A percentile compares a stretch with the other conserved stretches of the same genome.
These are phyloP conservation scores for Dilophus febrilis DNA, from an alignment of 2,888 invertebrate genomes.

Conservation along the genomic window DNA sequence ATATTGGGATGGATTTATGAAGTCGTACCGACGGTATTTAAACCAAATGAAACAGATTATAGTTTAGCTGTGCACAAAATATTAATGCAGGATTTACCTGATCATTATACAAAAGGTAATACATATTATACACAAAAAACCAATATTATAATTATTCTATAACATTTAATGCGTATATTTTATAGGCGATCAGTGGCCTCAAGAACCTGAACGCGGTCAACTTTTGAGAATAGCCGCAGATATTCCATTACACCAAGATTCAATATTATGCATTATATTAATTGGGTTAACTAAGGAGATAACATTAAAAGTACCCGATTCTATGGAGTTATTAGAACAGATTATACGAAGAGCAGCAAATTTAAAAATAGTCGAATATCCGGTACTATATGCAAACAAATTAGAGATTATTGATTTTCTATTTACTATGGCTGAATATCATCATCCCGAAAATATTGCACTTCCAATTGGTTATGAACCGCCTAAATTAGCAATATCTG, in stretches of 20 bases:
- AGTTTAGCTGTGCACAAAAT: conserved; percentile 63
- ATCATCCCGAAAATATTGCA: conserved; percentile 81
- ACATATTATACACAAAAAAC: no score
- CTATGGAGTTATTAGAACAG: conserved; percentile 72
- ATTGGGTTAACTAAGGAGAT: conserved; percentile 62
- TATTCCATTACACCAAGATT: conserved; percentile 73
- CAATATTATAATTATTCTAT: no score
- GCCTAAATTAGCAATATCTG: conserved; percentile 79
- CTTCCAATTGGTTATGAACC: conserved; percentile 67
- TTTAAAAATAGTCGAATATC: conserved; percentile 52
- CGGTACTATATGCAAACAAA: conserved; percentile 58
- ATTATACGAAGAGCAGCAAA: conserved; percentile 70
- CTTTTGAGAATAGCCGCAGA: conserved; percentile 71
- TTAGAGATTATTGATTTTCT: conserved; percentile 75
- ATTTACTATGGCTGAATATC: conserved; percentile 79
- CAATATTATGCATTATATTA: conserved; percentile 61
- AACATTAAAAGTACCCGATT: conserved; percentile 63
- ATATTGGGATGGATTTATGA: conserved; percentile 80
- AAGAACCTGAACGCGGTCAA: conserved; percentile 69
- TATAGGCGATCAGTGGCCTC: conserved; percentile 65
- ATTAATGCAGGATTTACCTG: conserved; percentile 57
- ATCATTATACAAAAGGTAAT: conserved; percentile 56
- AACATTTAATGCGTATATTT: no score
- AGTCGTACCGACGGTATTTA: conserved; percentile 55
- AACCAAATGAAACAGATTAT: conserved; percentile 53